Base-by-base conservation (phyloP, 1,140 invertebrate species). In the Hyphantria cunea region DNA sequence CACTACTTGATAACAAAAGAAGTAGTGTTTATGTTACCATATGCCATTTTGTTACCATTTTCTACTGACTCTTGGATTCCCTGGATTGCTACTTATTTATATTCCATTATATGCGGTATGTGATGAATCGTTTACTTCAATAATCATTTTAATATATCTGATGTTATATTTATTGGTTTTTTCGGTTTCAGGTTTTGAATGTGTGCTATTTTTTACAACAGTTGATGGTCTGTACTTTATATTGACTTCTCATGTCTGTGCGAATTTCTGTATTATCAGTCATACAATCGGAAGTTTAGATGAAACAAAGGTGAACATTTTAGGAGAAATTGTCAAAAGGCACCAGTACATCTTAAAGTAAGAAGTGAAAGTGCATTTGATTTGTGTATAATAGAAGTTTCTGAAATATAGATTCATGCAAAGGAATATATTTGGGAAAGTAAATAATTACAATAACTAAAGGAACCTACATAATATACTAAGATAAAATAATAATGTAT, bases 311-410 rank as follows among this genome's bases (percentile, higher is more conserved):
- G 39, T 39, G 6, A 10, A 49, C 17, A 13, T 42, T 7, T 56
- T 84, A 7, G 64, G 60, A 42, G 54, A 73, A 5, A 74, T 82
- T n/a, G 56, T 82, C 0, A 78, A 60, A 48, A 67, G 64, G 14
- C 83, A 85, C 41, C 80, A 80, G 33, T 66, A 80, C 39, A 68
- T 85, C 45, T 55, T 85, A 31, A 71, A 73, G 82, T 83, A 76
- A 70, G 77, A 74, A 25, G 11, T 39, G 52, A 6, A 52, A 53
- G 13, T 42, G 17, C 17, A 1, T 25, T 3, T 25, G 17, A n/a
- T n/a, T n/a, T 25, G 5, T 5, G 2, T 25, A 25, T 25, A 3
- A 25, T 25, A 25, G 5, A 3, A 25, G 17, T 25, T 3, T 25
- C 17, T 5, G 5, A 25, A 25, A 25, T 25, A 5, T 5, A 3